These are phyloP conservation scores for Saturnia japonica DNA, from an alignment of 2,888 invertebrate species.

Conservation along the genomic window DNA sequence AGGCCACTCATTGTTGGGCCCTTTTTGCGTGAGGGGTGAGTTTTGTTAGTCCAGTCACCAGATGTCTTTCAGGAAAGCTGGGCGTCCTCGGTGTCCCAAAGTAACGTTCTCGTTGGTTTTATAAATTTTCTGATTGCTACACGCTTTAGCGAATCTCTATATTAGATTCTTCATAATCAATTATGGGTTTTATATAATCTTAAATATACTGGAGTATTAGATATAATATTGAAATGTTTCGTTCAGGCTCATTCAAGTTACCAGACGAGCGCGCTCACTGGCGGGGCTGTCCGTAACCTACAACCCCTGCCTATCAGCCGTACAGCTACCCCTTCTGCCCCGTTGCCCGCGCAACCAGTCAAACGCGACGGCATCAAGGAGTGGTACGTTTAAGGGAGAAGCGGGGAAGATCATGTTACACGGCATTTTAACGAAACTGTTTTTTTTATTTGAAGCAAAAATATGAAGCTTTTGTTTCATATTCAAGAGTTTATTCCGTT, in stretches of 20 bases:
- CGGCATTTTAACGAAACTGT: not conserved
- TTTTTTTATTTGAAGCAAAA: not conserved
- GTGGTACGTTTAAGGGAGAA: constrained; percentile 91
- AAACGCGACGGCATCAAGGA: constrained; percentile 96
- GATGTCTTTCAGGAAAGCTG: too few species aligned
- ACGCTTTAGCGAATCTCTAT: too few species aligned
- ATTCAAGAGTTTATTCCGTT: not conserved
- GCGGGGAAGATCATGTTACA: not conserved
- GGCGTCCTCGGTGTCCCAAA: too few species aligned
- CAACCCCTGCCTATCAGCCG: constrained; percentile 69
- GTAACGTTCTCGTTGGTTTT: too few species aligned
- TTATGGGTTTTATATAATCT: too few species aligned
- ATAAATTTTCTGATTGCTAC: too few species aligned
- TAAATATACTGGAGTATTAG: not conserved
- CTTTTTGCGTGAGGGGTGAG: too few species aligned
- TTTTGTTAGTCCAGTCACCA: too few species aligned
- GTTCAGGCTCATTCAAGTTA: constrained; percentile 74
- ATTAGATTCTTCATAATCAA: too few species aligned
- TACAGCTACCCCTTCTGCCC: constrained; percentile 57
- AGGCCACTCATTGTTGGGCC: too few species aligned
- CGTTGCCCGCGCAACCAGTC: constrained; percentile 77
- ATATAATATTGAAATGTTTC: not conserved
- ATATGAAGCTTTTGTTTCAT: not conserved
- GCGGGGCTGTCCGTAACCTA: constrained; percentile 75
- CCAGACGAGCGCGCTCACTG: constrained; percentile 73